These are phyloP conservation scores for Malurus leucopterus DNA, from an alignment of 2,797 vertebrate genomes.

Conservation along the genomic window DNA sequence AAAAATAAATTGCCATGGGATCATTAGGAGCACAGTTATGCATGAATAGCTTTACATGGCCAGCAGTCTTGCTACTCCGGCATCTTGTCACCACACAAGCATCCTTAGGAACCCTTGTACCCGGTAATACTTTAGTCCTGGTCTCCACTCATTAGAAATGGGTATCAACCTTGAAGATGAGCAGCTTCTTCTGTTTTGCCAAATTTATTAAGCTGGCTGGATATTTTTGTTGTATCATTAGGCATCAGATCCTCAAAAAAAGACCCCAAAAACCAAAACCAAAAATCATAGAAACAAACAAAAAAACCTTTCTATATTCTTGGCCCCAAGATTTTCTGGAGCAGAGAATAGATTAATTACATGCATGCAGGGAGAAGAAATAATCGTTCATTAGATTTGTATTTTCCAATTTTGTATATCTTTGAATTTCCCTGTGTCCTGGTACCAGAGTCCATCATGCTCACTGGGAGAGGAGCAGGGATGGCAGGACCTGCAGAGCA, in stretches of 20 bases:
- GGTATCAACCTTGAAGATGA: not conserved
- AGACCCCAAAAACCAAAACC: no score
- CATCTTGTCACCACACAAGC: not conserved
- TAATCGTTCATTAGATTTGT: not conserved
- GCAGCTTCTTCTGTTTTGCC: not conserved
- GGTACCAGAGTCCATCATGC: not conserved
- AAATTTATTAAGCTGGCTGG: not conserved
- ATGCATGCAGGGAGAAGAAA: not conserved
- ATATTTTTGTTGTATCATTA: not conserved
- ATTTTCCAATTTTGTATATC: not conserved
- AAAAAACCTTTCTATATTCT: not conserved
- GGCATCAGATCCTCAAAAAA: not conserved
- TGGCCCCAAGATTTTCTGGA: not conserved
- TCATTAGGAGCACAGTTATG: not conserved
- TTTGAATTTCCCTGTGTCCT: not conserved
- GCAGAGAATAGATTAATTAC: not conserved
- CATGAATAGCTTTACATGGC: not conserved
- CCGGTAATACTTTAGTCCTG: not conserved
- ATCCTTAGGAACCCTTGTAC: not conserved
- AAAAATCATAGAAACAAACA: no score
- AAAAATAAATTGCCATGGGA: constrained; percentile 1
- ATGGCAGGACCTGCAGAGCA: not conserved
- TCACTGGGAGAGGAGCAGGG: not conserved
- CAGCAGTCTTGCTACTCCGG: not conserved
- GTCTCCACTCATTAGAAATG: not conserved